Conservation (phyloP, 2,888 invertebrate genomes). For the Balanococcus diminutus region DNA sequence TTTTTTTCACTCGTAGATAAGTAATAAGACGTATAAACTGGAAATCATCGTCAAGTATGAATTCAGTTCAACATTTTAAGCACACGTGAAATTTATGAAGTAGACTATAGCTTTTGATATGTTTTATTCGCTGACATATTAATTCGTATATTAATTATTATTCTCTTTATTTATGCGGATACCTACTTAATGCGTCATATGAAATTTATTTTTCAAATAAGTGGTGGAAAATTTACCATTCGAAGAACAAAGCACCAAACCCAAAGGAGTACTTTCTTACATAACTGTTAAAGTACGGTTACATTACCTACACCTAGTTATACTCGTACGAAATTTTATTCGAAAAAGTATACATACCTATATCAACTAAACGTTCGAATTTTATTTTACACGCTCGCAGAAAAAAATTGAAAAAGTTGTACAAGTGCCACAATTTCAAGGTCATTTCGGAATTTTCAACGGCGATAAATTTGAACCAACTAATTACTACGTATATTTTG, state of each 20-base stretch:
- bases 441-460: slow-evolving; percentile 70
- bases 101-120: too few species aligned
- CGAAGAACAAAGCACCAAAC: slow-evolving; percentile 51
- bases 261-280: neutral
- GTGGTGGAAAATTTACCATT: slow-evolving; percentile 58
- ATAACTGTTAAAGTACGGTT: slow-evolving; percentile 43
- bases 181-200: neutral
- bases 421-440: slow-evolving; percentile 70
- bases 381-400: slow-evolving; percentile 61
- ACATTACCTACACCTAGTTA: too few species aligned
- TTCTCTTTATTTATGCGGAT: neutral
- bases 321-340: neutral
- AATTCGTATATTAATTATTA: neutral
- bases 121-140: too few species aligned
- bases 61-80: too few species aligned
- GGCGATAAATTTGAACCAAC: slow-evolving; percentile 64
- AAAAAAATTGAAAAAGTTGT: slow-evolving; percentile 68
- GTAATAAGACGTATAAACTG: too few species aligned
- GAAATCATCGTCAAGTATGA: too few species aligned
- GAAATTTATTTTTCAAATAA: slow-evolving; percentile 9
- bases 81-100: too few species aligned
- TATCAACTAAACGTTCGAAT: too few species aligned
- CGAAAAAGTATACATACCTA: neutral
- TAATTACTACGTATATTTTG: slow-evolving; percentile 70
- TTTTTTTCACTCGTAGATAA: too few species aligned